Base-by-base conservation (phyloP, 2,113 vertebrate species). In the Saguinus imperator region DNA sequence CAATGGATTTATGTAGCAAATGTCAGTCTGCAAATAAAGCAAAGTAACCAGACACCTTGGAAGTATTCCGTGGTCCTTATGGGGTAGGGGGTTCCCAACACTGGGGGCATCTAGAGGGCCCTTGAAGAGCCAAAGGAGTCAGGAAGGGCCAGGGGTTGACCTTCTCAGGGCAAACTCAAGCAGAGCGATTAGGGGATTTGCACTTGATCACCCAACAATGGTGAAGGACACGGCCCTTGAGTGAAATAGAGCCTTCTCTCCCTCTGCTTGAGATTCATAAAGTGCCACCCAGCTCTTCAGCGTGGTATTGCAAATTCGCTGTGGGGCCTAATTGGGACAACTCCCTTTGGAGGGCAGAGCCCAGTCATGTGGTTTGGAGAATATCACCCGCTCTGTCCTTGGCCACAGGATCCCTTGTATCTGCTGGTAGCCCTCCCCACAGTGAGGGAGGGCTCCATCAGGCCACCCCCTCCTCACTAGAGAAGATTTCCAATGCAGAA, bases 11-110 rank as follows among this genome's bases (percentile, higher is more conserved):
- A 68, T 79, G 70, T 94, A 94, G 95, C 87, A 66, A 85, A 89
- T 77, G 37, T 83, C 76, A 96, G 77, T 89, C 83, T 97, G 80
- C 80, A 94, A 98, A 97, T 98, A 98, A 98, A 98, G 66, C 61
- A n/a, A 92, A 85, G 58, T 83, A 93, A 64, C 75, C n/a, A 90
- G 48, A 25, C 83, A 35, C 17, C 50, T 35, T 3, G 23, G 45
- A 40, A 5, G 58, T 87, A 55, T 89, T 64, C 57, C 17, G 55
- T 13, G 18, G 52, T 95, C 75, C 50, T 93, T 91, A 17, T 20
- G 13, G 45, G 82, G 45, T 29, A 18, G 55, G 25, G 17, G 13
- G 58, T 68, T 48, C 29, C 29, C 21, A 48, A 55, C 32, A 32
- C 55, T 21, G 45, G 25, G 58, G 82, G 18, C 4, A 58, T 43